phyloP scores from a whole-genome alignment of 2,888 invertebrate genomes.

The Pseudanteris insignis region DNA sequence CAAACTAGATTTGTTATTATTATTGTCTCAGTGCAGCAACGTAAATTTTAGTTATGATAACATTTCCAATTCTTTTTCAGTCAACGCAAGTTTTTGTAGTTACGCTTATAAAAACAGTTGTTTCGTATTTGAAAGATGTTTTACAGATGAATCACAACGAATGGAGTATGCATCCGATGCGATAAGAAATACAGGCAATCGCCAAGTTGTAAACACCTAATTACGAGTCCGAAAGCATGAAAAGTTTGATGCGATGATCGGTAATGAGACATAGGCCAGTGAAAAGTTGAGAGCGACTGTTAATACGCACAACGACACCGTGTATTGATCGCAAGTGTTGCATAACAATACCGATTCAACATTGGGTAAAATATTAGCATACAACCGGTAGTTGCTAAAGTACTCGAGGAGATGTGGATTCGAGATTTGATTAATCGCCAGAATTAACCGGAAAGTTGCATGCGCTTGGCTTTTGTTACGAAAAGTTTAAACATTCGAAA shows the following conservation, averaged over 20 bases:
- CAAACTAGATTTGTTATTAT: no score
- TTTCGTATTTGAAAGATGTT: no score
- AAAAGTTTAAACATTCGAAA: slow-evolving; percentile 34
- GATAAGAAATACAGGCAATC: no score
- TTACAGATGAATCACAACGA: no score
- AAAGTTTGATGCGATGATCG: slow-evolving; percentile 10
- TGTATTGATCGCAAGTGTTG: slow-evolving; percentile 28
- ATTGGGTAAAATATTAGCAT: slow-evolving; percentile 45
- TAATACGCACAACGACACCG: slow-evolving; percentile 17
- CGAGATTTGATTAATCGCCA: slow-evolving; percentile 28
- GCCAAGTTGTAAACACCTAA: no score
- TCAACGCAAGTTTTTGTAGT: no score
- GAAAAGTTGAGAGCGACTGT: slow-evolving; percentile 21
- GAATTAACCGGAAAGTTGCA: slow-evolving; percentile 39
- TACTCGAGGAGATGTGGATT: slow-evolving; percentile 42
- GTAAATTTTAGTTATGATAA: no score
- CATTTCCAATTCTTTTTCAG: no score
- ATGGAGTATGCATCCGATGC: no score
- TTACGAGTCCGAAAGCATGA: slow-evolving; percentile 3
- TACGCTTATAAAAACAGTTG: no score
- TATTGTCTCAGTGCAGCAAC: no score
- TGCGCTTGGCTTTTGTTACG: slow-evolving; percentile 30
- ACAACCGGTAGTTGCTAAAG: slow-evolving; percentile 46
- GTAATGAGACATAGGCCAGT: slow-evolving; percentile 7
- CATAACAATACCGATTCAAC: slow-evolving; percentile 41